Base-by-base conservation (phyloP, 2,113 vertebrate genomes). In the Alligator sinensis region DNA sequence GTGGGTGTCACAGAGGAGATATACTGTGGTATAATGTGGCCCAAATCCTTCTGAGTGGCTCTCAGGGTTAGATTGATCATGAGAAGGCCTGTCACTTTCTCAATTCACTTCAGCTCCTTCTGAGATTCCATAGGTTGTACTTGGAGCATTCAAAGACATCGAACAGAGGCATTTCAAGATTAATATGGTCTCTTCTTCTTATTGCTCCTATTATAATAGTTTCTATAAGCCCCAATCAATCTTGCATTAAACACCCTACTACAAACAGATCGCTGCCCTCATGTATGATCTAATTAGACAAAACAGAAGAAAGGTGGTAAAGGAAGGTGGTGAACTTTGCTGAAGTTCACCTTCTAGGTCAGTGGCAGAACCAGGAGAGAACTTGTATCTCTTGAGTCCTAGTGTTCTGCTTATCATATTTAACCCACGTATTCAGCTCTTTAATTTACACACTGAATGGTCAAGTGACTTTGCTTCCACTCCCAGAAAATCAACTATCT, bases 201-300 rank as follows among this genome's bases (percentile, higher is more conserved):
- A 66, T 63, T 66, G 70, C 57, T 25, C 91, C 60, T 83, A 89
- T 58, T 30, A 87, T 25, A 1, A 62, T 15, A 88, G 74, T 55
- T 79, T 90, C 91, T 81, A 54, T 88, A 90, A 91, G 77, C 77
- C 84, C 30, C 61, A 64, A 68, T 91, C 84, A 89, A 92, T 58
- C 63, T 83, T 38, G 87, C 30, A 47, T 21, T 22, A 74, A 68
- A 77, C 62, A 79, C 14, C 25, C 77, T n/a, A 5, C 77, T 30
- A 11, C 14, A 88, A 87, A 93, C 55, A 94, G 68, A 91, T 90
- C 38, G 8, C 38, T 79, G n/a, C 74, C 88, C 74, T 82, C 90
- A 11, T 60, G 60, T 89, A 85, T 19, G 66, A 89, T 57, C 14
- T 75, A 88, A 77, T 70, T 19, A 78, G 81, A 90, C 58, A 93